Percentiles rank a stretch among this genome's conserved stretches.
Evolutionary conservation across 1,140 invertebrate genomes (phyloP).

Genomic region (Neodiprion fabricii): DNA sequence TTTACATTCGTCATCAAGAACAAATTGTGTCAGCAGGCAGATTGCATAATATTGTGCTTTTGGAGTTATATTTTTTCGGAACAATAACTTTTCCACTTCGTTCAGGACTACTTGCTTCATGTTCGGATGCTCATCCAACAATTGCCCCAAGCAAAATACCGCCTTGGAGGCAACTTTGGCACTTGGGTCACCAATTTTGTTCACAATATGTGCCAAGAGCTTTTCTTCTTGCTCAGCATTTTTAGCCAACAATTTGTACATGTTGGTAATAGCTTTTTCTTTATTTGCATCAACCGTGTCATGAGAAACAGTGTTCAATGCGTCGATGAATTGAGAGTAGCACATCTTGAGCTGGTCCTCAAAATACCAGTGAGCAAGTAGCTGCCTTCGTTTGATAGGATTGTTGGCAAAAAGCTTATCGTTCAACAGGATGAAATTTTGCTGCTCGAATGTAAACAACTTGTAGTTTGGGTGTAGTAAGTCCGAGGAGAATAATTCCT

Average conservation of each 20-base stretch:
- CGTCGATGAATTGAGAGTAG: constrained; percentile 76
- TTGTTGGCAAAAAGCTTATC: constrained; percentile 61
- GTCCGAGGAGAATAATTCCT: constrained; percentile 79
- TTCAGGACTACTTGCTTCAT: constrained; percentile 89
- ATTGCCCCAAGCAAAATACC: constrained; percentile 83
- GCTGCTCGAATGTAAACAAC: constrained; percentile 76
- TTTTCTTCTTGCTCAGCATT: constrained; percentile 91
- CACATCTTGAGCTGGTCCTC: constrained; percentile 83
- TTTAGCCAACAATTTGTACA: constrained; percentile 80
- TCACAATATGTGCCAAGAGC: constrained; percentile 83
- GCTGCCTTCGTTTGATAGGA: constrained; percentile 58
- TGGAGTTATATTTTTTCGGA: constrained; percentile 82
- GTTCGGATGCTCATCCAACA: constrained; percentile 86
- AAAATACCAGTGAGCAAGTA: constrained; percentile 75
- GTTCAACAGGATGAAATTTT: constrained; percentile 63
- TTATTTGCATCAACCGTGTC: constrained; percentile 81
- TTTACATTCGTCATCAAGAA: constrained; percentile 73
- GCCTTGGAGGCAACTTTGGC: constrained; percentile 87
- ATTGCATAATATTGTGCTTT: constrained; percentile 93
- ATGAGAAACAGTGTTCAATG: constrained; percentile 68
- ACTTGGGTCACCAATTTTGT: constrained; percentile 94
- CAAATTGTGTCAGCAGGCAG: constrained; percentile 88
- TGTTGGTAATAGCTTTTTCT: constrained; percentile 78
- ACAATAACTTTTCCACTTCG: constrained; percentile 90
- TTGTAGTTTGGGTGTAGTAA: constrained; percentile 77